These are phyloP conservation scores for Helarctos malayanus DNA, from an alignment of 2,797 vertebrate genomes.

Conservation along the genomic window DNA sequence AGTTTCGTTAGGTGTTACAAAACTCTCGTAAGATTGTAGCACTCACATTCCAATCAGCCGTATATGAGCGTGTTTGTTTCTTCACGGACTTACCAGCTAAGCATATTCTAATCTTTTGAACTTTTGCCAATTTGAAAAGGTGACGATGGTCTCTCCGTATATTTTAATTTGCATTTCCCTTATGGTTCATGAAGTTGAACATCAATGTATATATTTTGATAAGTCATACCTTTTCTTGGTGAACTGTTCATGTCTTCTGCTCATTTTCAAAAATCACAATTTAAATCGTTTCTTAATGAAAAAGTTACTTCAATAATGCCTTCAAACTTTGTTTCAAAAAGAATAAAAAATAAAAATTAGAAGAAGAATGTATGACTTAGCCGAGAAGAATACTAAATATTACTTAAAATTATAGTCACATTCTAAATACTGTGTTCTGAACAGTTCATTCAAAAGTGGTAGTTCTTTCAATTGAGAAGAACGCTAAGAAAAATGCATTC, in stretches of 20 bases:
- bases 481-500: slow-evolving; percentile 44
- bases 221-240: slow-evolving; percentile 3
- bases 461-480: slow-evolving; percentile 22
- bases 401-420: slow-evolving; percentile 29
- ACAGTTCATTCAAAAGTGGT: slow-evolving; percentile 18
- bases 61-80: not conserved
- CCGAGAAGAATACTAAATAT: slow-evolving; percentile 19
- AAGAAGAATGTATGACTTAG: slow-evolving; percentile 41
- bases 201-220: slow-evolving; percentile 29
- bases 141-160: not conserved
- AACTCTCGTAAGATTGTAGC: not conserved
- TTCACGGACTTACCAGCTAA: not conserved
- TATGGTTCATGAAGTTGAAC: slow-evolving; percentile 10
- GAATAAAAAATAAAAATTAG: slow-evolving; percentile 54
- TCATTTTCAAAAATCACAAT: slow-evolving; percentile 54
- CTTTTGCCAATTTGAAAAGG: slow-evolving; percentile 7
- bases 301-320: slow-evolving; percentile 61
- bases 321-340: slow-evolving; percentile 72
- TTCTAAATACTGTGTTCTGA: slow-evolving; percentile 36
- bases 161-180: slow-evolving; percentile 33
- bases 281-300: slow-evolving; percentile 73
- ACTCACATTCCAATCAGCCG: not conserved
- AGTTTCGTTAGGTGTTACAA: not conserved
- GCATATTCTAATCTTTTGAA: not conserved
- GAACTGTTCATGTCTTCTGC: slow-evolving; percentile 4